Conservation (phyloP, 2,113 vertebrate species). For the Rhombomys opimus region DNA sequence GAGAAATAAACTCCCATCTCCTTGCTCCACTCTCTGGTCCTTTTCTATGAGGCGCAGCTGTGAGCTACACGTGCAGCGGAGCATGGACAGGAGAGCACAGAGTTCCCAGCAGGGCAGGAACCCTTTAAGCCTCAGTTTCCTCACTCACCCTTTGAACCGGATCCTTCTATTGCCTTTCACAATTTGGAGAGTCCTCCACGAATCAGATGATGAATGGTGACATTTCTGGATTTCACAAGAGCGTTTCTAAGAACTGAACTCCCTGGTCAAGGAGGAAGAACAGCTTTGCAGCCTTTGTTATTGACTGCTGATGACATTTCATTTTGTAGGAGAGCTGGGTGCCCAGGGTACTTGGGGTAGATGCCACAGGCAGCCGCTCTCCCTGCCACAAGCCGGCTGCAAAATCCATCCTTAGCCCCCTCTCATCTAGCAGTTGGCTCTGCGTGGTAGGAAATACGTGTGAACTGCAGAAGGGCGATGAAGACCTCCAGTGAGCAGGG, state of each 20-base stretch:
- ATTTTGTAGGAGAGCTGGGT: background rate
- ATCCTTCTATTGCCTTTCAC: background rate
- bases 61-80: background rate
- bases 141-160: background rate
- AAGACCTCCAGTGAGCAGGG: background rate
- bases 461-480: background rate
- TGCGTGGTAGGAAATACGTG: background rate
- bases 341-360: background rate
- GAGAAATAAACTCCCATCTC: conserved; percentile 61
- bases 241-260: conserved; percentile 57
- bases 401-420: background rate
- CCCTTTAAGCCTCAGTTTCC: background rate
- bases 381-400: background rate
- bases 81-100: background rate
- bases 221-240: background rate
- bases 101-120: background rate
- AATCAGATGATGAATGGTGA: background rate
- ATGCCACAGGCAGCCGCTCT: background rate
- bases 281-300: conserved; percentile 25
- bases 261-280: conserved; percentile 14
- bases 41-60: conserved; percentile 38
- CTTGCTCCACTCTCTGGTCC: background rate
- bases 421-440: background rate
- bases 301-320: conserved; percentile 37
- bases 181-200: background rate